A percentile compares a stretch with the other conserved stretches of the same genome.
phyloP scores from a whole-genome alignment of 2,113 vertebrate species.

The Pachypanchax playfairii region DNA sequence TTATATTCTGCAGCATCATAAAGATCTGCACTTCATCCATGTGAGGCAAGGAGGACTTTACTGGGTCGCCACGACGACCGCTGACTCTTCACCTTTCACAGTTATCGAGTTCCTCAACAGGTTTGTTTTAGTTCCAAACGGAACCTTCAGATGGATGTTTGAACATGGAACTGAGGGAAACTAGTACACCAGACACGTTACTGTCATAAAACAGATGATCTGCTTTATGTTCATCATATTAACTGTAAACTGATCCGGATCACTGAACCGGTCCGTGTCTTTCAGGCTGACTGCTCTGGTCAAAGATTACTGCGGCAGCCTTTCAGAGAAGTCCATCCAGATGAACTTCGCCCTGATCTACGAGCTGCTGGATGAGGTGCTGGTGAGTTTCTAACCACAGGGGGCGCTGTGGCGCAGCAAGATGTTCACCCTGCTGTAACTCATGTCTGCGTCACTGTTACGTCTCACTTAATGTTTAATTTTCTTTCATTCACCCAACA shows the following conservation, averaged over 20 bases:
- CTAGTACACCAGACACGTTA: no score
- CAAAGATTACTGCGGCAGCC: slow-evolving; percentile 86
- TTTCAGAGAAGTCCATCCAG: slow-evolving; percentile 84
- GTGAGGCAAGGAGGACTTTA: slow-evolving; percentile 86
- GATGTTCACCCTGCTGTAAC: no score
- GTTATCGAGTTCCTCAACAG: slow-evolving; percentile 87
- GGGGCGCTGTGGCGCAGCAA: neutral
- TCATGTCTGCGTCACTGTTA: no score
- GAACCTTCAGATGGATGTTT: neutral
- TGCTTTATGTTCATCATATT: no score
- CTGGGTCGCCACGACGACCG: slow-evolving; percentile 82
- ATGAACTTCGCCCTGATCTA: slow-evolving; percentile 89
- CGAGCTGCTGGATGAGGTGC: slow-evolving; percentile 88
- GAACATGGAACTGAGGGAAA: no score
- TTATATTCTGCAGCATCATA: slow-evolving; percentile 70
- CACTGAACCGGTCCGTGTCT: neutral
- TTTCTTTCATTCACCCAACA: no score
- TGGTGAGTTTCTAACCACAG: slow-evolving; percentile 76
- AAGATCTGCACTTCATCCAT: slow-evolving; percentile 84
- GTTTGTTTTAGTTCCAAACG: slow-evolving; percentile 49
- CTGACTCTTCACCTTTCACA: slow-evolving; percentile 83
- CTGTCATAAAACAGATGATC: no score
- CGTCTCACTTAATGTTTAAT: no score
- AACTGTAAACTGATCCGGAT: no score
- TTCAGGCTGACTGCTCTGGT: slow-evolving; percentile 83